Evolutionary conservation across 2,113 vertebrate species (phyloP).

Genomic region (Lates calcarifer): DNA sequence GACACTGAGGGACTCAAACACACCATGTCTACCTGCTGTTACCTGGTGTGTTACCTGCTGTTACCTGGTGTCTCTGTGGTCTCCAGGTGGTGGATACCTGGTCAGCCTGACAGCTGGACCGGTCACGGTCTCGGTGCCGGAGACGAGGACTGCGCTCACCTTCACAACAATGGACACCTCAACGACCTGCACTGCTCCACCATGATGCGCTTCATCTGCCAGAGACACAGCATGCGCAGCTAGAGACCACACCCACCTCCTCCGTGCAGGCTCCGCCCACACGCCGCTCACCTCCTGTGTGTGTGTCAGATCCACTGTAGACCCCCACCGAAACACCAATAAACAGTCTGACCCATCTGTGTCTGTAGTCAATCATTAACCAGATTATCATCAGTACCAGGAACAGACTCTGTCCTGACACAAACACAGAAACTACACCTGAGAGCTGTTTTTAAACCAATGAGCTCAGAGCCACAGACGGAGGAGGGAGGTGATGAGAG

Average conservation of each 20-base stretch:
- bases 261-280: background rate
- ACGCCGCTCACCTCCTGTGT: too few species aligned
- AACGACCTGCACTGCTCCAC: conserved; percentile 69
- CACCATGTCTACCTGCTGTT: too few species aligned
- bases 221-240: conserved; percentile 37
- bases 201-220: conserved; percentile 58
- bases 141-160: conserved; percentile 68
- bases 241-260: background rate
- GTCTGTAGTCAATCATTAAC: too few species aligned
- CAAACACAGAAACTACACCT: too few species aligned
- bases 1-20: too few species aligned
- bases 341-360: background rate
- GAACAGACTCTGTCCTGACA: too few species aligned
- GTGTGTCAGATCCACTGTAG: background rate
- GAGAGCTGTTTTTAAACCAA: too few species aligned
- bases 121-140: conserved; percentile 27
- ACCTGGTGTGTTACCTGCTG: too few species aligned
- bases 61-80: too few species aligned
- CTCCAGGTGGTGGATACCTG: conserved; percentile 55
- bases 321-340: background rate
- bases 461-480: too few species aligned
- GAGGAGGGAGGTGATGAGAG: too few species aligned
- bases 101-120: conserved; percentile 68
- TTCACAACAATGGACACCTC: conserved; percentile 54
- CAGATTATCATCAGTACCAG: too few species aligned